Evolutionary conservation across 2,113 vertebrate genomes (phyloP).

Genomic region (Oxyruncus cristatus): DNA sequence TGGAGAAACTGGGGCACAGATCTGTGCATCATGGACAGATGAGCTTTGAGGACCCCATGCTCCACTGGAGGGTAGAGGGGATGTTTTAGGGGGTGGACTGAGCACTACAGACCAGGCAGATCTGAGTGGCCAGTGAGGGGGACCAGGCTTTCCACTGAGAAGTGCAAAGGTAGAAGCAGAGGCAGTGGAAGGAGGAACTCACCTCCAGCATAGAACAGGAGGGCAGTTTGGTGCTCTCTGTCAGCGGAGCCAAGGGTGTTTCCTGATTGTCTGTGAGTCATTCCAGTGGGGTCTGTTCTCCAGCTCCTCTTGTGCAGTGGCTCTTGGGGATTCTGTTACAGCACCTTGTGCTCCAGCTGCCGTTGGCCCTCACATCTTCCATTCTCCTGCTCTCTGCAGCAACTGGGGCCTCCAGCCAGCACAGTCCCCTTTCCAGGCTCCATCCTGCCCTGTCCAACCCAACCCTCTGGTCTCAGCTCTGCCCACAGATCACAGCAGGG

Average conservation of each 20-base stretch:
- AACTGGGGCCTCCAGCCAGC: rapidly evolving
- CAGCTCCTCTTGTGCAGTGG: neutral
- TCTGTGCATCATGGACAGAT: neutral
- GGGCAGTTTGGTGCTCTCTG: neutral
- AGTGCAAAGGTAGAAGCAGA: neutral
- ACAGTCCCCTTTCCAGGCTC: neutral
- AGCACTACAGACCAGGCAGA: neutral
- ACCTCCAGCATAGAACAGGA: neutral
- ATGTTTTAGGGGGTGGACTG: neutral
- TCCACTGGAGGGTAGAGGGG: neutral
- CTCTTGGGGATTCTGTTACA: neutral
- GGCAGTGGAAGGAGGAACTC: neutral
- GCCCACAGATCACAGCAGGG: neutral
- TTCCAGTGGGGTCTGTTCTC: neutral
- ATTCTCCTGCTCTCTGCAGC: neutral
- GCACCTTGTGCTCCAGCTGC: neutral
- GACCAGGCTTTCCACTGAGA: neutral
- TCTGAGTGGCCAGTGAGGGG: neutral
- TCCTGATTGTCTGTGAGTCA: neutral
- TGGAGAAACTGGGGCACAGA: neutral
- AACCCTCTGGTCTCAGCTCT: neutral
- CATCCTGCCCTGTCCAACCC: neutral
- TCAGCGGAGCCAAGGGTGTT: neutral
- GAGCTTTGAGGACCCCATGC: neutral
- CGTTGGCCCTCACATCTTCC: neutral